These are phyloP conservation scores for Ceratosolen fusciceps DNA, from an alignment of 1,140 invertebrate genomes.

Conservation along the genomic window DNA sequence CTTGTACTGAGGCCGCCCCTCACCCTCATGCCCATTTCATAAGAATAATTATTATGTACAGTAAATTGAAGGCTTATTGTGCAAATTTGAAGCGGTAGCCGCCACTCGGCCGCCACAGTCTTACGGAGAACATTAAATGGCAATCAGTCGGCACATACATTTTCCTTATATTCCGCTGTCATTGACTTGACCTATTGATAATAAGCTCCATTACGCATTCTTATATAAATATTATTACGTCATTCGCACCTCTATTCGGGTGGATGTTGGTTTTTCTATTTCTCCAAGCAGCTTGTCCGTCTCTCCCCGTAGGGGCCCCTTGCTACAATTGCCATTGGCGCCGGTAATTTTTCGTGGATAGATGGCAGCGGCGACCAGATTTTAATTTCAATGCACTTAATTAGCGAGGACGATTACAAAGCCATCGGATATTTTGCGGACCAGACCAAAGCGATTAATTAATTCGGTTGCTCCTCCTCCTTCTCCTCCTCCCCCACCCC, in stretches of 20 bases:
- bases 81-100: too few species aligned
- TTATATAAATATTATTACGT: too few species aligned
- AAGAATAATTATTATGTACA: too few species aligned
- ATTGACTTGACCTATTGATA: neutral
- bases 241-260: conserved; percentile 14
- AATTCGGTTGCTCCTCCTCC: conserved; percentile 23
- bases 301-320: neutral
- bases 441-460: conserved; percentile 27
- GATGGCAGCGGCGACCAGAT: neutral
- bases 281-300: neutral
- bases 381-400: conserved; percentile 18
- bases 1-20: too few species aligned
- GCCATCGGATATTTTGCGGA: neutral
- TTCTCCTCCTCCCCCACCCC: too few species aligned
- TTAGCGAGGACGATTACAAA: neutral
- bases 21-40: too few species aligned
- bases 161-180: neutral
- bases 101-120: too few species aligned
- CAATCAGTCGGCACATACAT: too few species aligned
- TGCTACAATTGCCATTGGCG: neutral
- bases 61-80: too few species aligned
- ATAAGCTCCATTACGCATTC: neutral
- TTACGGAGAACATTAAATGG: too few species aligned
- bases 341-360: conserved; percentile 10
- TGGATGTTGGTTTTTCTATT: neutral